A percentile compares a stretch with the other conserved stretches of the same genome.
Evolutionary conservation across 2,113 vertebrate species (phyloP).

Genomic region (Charadrius vociferus): DNA sequence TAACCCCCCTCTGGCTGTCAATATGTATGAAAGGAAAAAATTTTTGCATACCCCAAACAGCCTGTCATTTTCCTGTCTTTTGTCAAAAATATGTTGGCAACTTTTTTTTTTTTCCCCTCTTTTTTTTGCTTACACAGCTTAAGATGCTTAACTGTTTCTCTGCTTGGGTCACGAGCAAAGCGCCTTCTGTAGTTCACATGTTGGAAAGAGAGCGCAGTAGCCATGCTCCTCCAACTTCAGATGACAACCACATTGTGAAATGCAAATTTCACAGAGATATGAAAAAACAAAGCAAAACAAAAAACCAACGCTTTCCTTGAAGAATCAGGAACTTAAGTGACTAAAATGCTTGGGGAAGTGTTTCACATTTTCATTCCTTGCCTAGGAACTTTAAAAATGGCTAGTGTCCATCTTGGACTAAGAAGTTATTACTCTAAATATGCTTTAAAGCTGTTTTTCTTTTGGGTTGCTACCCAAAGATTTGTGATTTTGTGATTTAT

Average conservation of each 20-base stretch:
- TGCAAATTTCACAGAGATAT: neutral
- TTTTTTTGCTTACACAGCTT: constrained; percentile 35
- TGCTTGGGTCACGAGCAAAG: neutral
- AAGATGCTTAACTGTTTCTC: constrained; percentile 62
- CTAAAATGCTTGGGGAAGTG: neutral
- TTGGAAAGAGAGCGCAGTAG: neutral
- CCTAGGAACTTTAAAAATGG: neutral
- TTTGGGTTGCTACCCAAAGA: neutral
- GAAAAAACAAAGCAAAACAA: accelerated
- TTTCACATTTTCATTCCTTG: neutral
- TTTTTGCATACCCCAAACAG: constrained; percentile 73
- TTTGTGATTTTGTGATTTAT: neutral
- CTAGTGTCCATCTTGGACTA: neutral
- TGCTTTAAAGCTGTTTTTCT: neutral
- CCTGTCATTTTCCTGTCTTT: constrained; percentile 71
- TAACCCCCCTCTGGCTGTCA: constrained; percentile 81
- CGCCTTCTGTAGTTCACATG: neutral
- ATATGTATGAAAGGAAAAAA: constrained; percentile 74
- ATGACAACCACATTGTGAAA: neutral
- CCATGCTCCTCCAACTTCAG: neutral
- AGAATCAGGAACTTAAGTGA: neutral
- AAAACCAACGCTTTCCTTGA: neutral
- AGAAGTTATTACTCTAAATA: neutral
- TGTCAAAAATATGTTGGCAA: constrained; percentile 71
- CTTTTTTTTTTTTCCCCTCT: neutral